These are phyloP conservation scores for Limnephilus auricula DNA, from an alignment of 2,888 invertebrate genomes.

Conservation along the genomic window DNA sequence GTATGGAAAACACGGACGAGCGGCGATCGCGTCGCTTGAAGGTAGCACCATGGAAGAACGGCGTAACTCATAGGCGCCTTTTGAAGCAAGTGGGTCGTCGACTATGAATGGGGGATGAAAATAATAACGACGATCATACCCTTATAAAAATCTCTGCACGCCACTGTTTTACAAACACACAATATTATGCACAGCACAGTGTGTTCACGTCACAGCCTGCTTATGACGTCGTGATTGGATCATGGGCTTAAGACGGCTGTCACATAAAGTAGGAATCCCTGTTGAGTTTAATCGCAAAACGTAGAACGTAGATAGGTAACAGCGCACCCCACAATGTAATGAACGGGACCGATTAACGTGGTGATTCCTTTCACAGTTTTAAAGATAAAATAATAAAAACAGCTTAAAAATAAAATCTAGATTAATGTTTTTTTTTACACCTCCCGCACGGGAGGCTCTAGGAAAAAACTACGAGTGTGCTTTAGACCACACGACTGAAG, in stretches of 20 bases:
- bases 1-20: no score
- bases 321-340: not conserved
- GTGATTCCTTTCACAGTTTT: not conserved
- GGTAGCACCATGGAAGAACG: no score
- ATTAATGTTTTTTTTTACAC: not conserved
- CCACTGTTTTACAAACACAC: not conserved
- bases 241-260: conserved; percentile 42
- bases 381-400: not conserved
- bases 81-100: no score
- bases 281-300: not conserved
- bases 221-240: conserved; percentile 41
- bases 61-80: no score
- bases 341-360: not conserved
- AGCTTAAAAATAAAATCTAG: not conserved
- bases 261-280: conserved; percentile 23
- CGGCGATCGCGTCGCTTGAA: no score
- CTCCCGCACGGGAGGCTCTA: no score
- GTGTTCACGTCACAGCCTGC: conserved; percentile 3
- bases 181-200: not conserved
- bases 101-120: no score
- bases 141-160: not conserved
- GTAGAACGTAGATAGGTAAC: not conserved
- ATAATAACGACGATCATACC: not conserved
- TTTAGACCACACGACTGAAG: no score
- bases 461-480: no score